Evolutionary conservation across 2,797 vertebrate genomes (phyloP).

Genomic region (Phataginus tricuspis): DNA sequence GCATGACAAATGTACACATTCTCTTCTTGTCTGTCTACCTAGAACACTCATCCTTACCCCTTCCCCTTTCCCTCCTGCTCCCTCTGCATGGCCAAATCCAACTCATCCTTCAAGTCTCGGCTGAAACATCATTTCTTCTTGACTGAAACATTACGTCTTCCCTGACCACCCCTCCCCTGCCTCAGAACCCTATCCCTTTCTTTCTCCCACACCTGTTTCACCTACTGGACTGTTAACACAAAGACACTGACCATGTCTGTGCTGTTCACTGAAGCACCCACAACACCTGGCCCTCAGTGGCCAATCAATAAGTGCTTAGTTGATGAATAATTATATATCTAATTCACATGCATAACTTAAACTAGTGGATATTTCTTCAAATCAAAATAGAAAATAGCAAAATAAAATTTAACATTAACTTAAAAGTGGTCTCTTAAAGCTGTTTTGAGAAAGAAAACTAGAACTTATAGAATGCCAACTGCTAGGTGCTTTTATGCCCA

Average conservation of each 20-base stretch:
- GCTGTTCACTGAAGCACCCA: neutral
- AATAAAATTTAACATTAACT: conserved; percentile 46
- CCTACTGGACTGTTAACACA: neutral
- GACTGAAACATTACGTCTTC: neutral
- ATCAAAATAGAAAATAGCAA: conserved; percentile 31
- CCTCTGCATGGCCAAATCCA: neutral
- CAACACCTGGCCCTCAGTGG: neutral
- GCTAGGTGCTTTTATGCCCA: neutral
- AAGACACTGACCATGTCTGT: neutral
- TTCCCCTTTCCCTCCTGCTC: neutral
- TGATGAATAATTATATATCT: neutral
- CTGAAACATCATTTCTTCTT: neutral
- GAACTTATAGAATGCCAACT: neutral
- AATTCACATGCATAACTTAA: conserved; percentile 38
- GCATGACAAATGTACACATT: neutral
- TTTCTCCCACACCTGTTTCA: neutral
- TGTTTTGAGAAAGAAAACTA: conserved; percentile 37
- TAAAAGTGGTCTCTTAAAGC: neutral
- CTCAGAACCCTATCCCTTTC: neutral
- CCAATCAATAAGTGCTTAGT: neutral
- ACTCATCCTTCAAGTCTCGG: neutral
- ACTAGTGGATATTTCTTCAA: conserved; percentile 12
- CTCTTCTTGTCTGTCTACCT: neutral
- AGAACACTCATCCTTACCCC: neutral
- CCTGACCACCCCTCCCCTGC: neutral